Percentiles rank a stretch among this genome's conserved stretches.
Evolutionary conservation across 2,888 invertebrate species (phyloP).

Genomic region (Napeogenes inachia): DNA sequence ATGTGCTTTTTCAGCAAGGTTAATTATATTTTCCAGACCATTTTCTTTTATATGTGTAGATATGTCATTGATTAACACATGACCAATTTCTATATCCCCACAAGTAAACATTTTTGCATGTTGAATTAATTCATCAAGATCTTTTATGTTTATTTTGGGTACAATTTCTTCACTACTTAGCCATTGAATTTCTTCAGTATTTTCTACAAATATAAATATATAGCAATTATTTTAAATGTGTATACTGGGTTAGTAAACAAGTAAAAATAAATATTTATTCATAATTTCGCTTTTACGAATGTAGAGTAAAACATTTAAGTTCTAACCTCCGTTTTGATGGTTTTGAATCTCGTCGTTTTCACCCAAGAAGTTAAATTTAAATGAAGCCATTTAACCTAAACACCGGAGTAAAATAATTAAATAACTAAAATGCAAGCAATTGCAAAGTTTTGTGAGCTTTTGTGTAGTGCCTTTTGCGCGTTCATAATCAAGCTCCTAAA

Average conservation of each 20-base stretch:
- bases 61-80: conserved; percentile 43
- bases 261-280: too few species aligned
- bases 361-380: conserved; percentile 58
- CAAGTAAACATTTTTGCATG: conserved; percentile 64
- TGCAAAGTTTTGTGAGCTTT: too few species aligned
- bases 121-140: conserved; percentile 47
- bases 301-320: not conserved
- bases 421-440: too few species aligned
- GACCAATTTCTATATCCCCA: conserved; percentile 67
- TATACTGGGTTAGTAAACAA: not conserved
- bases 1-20: conserved; percentile 79
- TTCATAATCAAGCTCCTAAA: too few species aligned
- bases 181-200: conserved; percentile 45
- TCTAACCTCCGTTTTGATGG: not conserved
- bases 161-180: conserved; percentile 53
- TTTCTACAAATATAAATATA: conserved; percentile 23
- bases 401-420: too few species aligned
- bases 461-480: too few species aligned
- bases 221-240: not conserved
- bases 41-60: conserved; percentile 43
- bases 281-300: too few species aligned
- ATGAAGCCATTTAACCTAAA: conserved; percentile 33
- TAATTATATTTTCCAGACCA: conserved; percentile 56
- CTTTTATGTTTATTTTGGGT: conserved; percentile 46
- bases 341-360: conserved; percentile 25